phyloP scores from a whole-genome alignment of 2,888 invertebrate species.

The Caenorhabditis sp. region DNA sequence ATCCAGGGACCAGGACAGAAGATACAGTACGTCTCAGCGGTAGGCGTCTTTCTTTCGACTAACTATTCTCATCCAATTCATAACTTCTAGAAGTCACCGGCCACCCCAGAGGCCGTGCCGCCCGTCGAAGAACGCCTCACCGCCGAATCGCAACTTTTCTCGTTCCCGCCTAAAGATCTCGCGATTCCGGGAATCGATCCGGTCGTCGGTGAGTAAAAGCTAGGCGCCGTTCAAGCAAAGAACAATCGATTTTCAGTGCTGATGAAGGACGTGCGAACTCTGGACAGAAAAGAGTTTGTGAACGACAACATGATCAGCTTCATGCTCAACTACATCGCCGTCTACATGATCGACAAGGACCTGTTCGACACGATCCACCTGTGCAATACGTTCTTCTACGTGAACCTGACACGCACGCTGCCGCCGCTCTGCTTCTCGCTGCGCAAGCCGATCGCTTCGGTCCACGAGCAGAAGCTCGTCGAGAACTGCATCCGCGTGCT shows the following conservation, averaged over 20 bases:
- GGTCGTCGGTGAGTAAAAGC: conserved; percentile 10
- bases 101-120: not conserved
- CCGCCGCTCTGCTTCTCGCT: not conserved
- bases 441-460: conserved; percentile 3
- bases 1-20: too few species aligned
- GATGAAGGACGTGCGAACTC: conserved; percentile 31
- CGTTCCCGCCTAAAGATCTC: not conserved
- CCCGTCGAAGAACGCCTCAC: not conserved
- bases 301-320: conserved; percentile 39
- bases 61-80: not conserved
- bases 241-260: conserved; percentile 16
- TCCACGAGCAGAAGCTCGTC: not conserved
- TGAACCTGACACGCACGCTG: not conserved
- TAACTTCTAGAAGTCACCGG: not conserved
- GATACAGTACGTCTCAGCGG: too few species aligned
- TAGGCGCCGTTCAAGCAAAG: not conserved
- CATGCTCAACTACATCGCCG: conserved; percentile 19
- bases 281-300: conserved; percentile 47
- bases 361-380: not conserved
- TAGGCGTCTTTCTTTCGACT: too few species aligned
- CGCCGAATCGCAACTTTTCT: conserved; percentile 8
- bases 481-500: conserved; percentile 84
- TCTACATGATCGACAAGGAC: conserved; percentile 4
- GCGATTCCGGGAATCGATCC: not conserved
- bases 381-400: conserved; percentile 39